phyloP scores from a whole-genome alignment of 92 coral and sea anemone genomes.

The Parazoanthus darwini region DNA sequence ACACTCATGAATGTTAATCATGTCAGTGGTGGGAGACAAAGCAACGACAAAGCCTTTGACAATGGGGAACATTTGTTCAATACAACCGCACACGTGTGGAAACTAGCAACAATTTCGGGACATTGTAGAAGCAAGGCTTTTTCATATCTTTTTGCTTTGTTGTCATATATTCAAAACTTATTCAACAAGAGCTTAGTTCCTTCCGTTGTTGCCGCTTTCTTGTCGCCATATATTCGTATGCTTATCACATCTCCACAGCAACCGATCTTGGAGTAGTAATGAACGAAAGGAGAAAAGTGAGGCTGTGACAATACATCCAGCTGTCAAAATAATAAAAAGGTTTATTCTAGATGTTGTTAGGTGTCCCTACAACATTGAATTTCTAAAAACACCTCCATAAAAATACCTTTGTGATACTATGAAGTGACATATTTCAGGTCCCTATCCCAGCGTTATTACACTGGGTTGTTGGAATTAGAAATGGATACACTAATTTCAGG shows the following conservation, averaged over 20 bases:
- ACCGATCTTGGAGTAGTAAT: background rate
- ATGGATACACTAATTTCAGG: background rate
- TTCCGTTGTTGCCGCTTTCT: background rate
- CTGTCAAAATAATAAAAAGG: constrained; percentile 12
- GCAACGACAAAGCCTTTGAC: constrained; percentile 7
- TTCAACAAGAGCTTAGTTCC: background rate
- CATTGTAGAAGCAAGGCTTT: background rate
- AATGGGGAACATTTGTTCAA: constrained; percentile 16
- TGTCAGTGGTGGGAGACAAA: background rate
- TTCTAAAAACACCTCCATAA: background rate
- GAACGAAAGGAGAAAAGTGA: background rate
- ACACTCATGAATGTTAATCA: constrained; percentile 24
- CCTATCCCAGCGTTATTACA: background rate
- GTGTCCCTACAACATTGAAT: background rate
- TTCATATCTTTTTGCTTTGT: background rate
- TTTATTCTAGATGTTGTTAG: background rate
- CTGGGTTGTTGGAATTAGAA: no score
- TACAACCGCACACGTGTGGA: constrained; percentile 24
- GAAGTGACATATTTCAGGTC: background rate
- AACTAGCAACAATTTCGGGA: constrained; percentile 19
- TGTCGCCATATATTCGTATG: background rate
- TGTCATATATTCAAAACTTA: background rate
- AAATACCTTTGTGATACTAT: background rate
- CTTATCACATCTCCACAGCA: constrained; percentile 10
- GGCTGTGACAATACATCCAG: constrained; percentile 19